A percentile compares a stretch with the other conserved stretches of the same genome.
These are phyloP conservation scores for Mareca penelope DNA, from an alignment of 2,797 vertebrate species.

Conservation along the genomic window DNA sequence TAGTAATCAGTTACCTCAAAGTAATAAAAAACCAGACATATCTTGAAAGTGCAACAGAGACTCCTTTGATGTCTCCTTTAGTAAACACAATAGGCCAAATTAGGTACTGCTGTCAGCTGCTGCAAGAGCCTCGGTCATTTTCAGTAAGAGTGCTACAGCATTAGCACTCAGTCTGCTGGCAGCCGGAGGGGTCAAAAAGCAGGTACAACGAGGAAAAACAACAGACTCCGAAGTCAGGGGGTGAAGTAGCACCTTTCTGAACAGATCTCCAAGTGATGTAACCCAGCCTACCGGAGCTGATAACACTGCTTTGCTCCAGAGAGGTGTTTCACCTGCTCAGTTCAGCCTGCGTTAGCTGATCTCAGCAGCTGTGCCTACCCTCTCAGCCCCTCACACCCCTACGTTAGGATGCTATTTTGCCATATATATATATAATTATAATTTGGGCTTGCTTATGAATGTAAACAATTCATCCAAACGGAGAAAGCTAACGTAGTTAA, in stretches of 20 bases:
- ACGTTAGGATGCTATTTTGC: neutral
- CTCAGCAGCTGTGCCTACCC: neutral
- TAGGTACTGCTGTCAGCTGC: neutral
- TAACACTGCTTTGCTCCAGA: neutral
- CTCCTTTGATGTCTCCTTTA: conserved; percentile 4
- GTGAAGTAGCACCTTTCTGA: conserved; percentile 26
- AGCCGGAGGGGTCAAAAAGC: conserved; percentile 16
- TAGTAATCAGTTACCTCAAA: neutral
- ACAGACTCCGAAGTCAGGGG: neutral
- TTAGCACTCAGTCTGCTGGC: neutral
- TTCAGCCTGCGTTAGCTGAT: neutral
- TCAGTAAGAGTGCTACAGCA: neutral
- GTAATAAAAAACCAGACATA: neutral
- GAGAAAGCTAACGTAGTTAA: neutral
- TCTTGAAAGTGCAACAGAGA: neutral
- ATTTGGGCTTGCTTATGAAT: conserved; percentile 1
- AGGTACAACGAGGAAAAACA: conserved; percentile 23
- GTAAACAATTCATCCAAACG: neutral
- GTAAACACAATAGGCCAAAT: conserved; percentile 35
- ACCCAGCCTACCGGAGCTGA: neutral
- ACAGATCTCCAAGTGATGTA: neutral
- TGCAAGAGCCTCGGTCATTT: neutral
- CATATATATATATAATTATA: neutral
- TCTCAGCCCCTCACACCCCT: neutral
- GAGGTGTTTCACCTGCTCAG: neutral